Percentiles rank a stretch among this genome's conserved stretches.
These are phyloP conservation scores for Scaptodrosophila latifasciaeformis DNA, from an alignment of 2,888 invertebrate species.

Conservation along the genomic window DNA sequence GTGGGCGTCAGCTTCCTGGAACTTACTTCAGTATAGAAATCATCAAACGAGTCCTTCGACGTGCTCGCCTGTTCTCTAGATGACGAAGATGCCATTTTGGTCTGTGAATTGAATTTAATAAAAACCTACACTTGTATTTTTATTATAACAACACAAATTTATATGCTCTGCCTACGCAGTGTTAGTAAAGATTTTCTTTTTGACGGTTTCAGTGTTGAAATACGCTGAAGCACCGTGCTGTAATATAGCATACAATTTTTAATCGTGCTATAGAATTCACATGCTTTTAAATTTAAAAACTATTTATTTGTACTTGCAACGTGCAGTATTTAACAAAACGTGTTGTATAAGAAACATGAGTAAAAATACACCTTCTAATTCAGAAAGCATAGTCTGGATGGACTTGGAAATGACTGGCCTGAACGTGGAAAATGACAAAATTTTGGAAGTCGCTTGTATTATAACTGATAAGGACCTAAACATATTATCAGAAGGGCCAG, in stretches of 20 bases:
- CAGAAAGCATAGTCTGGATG: constrained; percentile 80
- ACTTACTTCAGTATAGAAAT: constrained; percentile 88
- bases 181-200: background rate
- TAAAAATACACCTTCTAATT: too few relatives aligned
- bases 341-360: too few relatives aligned
- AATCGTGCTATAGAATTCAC: too few relatives aligned
- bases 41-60: constrained; percentile 84
- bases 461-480: constrained; percentile 89
- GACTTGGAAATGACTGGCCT: constrained; percentile 95
- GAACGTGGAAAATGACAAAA: constrained; percentile 83
- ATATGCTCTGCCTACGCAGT: too few relatives aligned
- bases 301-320: too few relatives aligned
- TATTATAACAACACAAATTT: constrained; percentile 26
- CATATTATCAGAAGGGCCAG: constrained; percentile 84
- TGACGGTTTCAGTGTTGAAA: too few relatives aligned
- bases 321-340: too few relatives aligned
- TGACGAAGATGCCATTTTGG: constrained; percentile 53
- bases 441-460: constrained; percentile 92
- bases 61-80: constrained; percentile 67
- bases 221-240: too few relatives aligned
- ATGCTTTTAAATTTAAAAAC: too few relatives aligned
- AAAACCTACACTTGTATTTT: constrained; percentile 15
- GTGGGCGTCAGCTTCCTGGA: background rate
- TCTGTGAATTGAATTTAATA: too few relatives aligned
- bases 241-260: too few relatives aligned